phyloP scores from a whole-genome alignment of 2,113 vertebrate species.

The Salvelinus namaycush region DNA sequence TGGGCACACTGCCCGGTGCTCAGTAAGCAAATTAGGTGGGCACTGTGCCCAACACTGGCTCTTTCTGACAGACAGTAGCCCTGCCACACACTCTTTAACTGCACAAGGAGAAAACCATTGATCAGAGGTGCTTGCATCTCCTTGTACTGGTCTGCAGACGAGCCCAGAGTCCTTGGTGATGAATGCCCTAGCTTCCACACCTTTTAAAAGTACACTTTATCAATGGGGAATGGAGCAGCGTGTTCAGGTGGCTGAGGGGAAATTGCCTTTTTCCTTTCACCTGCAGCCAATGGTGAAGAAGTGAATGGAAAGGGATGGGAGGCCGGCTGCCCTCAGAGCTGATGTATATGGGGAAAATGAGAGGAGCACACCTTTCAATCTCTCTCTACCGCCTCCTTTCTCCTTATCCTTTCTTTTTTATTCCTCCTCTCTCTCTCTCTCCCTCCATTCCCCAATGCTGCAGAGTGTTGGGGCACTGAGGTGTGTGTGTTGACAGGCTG shows the following conservation, averaged over 20 bases:
- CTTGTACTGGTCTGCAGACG: slow-evolving; percentile 25
- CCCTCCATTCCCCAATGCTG: slow-evolving; percentile 10
- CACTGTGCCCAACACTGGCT: slow-evolving; percentile 35
- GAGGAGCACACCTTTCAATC: slow-evolving; percentile 62
- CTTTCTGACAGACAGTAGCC: slow-evolving; percentile 52
- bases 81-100: slow-evolving; percentile 50
- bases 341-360: slow-evolving; percentile 65
- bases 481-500: slow-evolving; percentile 54
- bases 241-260: slow-evolving; percentile 52
- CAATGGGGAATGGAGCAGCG: slow-evolving; percentile 62
- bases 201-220: slow-evolving; percentile 71
- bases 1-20: slow-evolving; percentile 57
- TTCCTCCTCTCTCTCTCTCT: slow-evolving; percentile 36
- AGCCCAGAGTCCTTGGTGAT: slow-evolving; percentile 52
- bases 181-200: slow-evolving; percentile 60
- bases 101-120: slow-evolving; percentile 63
- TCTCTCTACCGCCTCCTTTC: slow-evolving; percentile 32
- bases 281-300: slow-evolving; percentile 61
- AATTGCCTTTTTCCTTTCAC: slow-evolving; percentile 68
- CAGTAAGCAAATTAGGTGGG: slow-evolving; percentile 62
- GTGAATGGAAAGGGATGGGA: slow-evolving; percentile 62
- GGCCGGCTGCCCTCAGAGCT: slow-evolving; percentile 53
- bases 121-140: slow-evolving; percentile 55
- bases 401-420: slow-evolving; percentile 42
- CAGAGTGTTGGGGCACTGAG: slow-evolving; percentile 14